These are phyloP conservation scores for Drosophila kurseongensis DNA, from an alignment of 1,140 invertebrate genomes.

Conservation along the genomic window DNA sequence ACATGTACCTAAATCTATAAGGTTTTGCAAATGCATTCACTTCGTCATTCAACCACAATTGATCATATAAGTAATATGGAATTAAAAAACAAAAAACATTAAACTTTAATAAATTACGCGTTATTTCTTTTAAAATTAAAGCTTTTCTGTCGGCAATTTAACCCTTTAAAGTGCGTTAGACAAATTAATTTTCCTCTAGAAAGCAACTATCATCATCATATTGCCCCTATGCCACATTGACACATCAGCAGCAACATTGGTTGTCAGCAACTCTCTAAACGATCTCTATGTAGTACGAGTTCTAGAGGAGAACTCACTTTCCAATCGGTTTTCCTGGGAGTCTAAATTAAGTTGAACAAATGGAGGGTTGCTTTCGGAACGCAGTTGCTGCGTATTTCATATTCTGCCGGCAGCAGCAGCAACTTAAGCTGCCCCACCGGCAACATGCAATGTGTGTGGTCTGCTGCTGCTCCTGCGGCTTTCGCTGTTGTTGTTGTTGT, in stretches of 20 bases:
- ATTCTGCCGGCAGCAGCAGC: slow-evolving; percentile 19
- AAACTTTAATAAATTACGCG: neutral
- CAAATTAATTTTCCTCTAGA: neutral
- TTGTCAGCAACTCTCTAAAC: neutral
- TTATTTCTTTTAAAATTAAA: no score
- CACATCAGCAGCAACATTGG: neutral
- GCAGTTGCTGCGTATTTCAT: slow-evolving; percentile 24
- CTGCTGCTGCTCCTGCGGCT: slow-evolving; percentile 44
- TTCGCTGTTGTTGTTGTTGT: slow-evolving; percentile 34
- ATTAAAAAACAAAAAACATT: neutral
- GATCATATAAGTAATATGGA: no score
- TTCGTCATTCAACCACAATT: no score
- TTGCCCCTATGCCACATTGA: slow-evolving; percentile 1
- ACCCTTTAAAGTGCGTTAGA: no score
- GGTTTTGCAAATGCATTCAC: no score
- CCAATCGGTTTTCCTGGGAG: slow-evolving; percentile 29
- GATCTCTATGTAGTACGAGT: neutral
- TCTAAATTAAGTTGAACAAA: slow-evolving; percentile 49
- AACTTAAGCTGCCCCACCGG: slow-evolving; percentile 38
- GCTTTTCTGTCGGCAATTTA: neutral
- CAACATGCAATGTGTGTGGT: slow-evolving; percentile 65
- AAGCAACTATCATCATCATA: neutral
- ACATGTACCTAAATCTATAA: no score
- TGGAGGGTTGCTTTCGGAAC: slow-evolving; percentile 22
- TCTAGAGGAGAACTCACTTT: slow-evolving; percentile 10